These are phyloP conservation scores for Callospermophilus lateralis DNA, from an alignment of 2,113 vertebrate species.

Conservation along the genomic window DNA sequence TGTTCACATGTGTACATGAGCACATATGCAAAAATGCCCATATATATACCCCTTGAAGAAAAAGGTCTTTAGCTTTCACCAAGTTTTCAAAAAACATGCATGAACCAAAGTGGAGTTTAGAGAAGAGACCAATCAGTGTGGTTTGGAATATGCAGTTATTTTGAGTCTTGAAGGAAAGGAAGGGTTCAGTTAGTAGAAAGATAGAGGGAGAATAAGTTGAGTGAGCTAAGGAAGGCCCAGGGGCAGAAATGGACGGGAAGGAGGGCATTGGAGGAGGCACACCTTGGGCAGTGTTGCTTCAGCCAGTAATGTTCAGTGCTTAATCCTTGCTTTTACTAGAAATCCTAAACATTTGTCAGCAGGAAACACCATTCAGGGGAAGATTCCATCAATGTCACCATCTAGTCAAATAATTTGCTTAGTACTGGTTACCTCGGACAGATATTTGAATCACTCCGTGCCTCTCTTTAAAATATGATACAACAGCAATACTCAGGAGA, in stretches of 20 bases:
- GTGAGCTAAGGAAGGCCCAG: neutral
- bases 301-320: neutral
- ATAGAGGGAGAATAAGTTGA: neutral
- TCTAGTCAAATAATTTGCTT: constrained; percentile 38
- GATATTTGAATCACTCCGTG: constrained; percentile 40
- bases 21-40: neutral
- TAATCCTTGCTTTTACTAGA: neutral
- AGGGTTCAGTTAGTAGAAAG: constrained; percentile 13
- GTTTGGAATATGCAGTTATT: neutral
- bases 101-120: neutral
- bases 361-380: neutral
- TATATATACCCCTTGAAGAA: neutral
- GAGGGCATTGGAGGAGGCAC: neutral
- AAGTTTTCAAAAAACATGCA: constrained; percentile 44
- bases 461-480: constrained; percentile 57
- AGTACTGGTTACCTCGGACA: constrained; percentile 12
- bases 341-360: neutral
- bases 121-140: constrained; percentile 40
- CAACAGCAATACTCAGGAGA: neutral
- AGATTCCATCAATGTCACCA: neutral
- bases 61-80: constrained; percentile 31
- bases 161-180: constrained; percentile 33
- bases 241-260: neutral
- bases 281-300: neutral
- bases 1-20: neutral